Percentiles rank a stretch among this genome's conserved stretches.
phyloP scores from a whole-genome alignment of 2,888 invertebrate genomes.

The Brenthis hecate region DNA sequence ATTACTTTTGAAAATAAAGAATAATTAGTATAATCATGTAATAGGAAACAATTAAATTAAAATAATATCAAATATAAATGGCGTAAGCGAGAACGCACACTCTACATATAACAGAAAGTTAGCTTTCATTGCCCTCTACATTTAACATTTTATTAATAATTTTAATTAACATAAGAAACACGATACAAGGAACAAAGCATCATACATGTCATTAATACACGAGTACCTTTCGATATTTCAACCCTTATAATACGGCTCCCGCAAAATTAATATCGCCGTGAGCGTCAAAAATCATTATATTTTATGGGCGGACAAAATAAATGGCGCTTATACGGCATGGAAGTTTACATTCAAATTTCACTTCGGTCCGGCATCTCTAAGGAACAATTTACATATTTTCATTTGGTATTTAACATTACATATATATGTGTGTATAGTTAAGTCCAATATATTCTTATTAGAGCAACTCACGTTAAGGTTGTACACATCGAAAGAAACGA shows the following conservation, averaged over 20 bases:
- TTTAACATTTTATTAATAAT: conserved; percentile 20
- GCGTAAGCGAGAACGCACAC: background rate
- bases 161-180: conserved; percentile 23
- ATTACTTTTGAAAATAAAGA: no score
- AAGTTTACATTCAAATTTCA: conserved; percentile 82
- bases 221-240: conserved; percentile 66
- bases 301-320: conserved; percentile 79
- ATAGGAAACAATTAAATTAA: no score
- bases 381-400: conserved; percentile 82
- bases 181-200: conserved; percentile 20
- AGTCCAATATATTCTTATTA: no score
- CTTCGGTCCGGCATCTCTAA: conserved; percentile 77
- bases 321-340: conserved; percentile 76
- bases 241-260: conserved; percentile 56
- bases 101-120: conserved; percentile 6
- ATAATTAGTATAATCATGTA: no score
- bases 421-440: conserved; percentile 35
- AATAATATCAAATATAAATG: no score
- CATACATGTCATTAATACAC: conserved; percentile 36
- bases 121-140: conserved; percentile 6
- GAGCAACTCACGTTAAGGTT: no score
- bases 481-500: no score
- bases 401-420: conserved; percentile 70
- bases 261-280: conserved; percentile 73
- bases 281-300: conserved; percentile 81